Evolutionary conservation across 2,113 vertebrate species (phyloP).

Genomic region (Psilopsiagon aurifrons): DNA sequence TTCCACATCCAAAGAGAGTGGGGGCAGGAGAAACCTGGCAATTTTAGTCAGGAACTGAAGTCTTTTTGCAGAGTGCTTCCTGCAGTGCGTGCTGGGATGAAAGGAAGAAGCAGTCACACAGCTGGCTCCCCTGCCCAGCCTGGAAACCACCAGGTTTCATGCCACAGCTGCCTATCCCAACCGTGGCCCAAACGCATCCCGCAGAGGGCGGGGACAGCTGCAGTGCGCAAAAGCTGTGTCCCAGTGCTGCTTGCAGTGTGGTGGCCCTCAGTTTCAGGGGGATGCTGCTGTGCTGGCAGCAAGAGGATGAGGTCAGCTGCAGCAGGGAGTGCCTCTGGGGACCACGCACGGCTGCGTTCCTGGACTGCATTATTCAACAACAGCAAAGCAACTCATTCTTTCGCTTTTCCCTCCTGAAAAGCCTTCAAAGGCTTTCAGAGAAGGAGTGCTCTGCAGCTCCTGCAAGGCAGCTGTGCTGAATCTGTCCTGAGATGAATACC

Average conservation of each 20-base stretch:
- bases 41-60: background rate
- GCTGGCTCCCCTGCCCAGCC: background rate
- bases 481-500: background rate
- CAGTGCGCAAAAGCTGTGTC: fast-evolving
- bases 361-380: background rate
- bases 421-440: background rate
- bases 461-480: background rate
- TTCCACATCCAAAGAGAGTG: fast-evolving
- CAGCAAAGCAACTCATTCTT: background rate
- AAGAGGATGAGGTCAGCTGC: background rate
- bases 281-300: background rate
- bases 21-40: background rate
- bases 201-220: background rate
- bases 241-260: fast-evolving
- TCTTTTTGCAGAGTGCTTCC: background rate
- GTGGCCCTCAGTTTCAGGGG: fast-evolving
- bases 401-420: background rate
- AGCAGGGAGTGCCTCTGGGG: background rate
- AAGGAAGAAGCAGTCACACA: background rate
- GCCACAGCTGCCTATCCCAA: fast-evolving
- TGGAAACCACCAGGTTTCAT: fast-evolving
- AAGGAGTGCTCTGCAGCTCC: background rate
- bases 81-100: fast-evolving
- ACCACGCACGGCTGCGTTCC: fast-evolving
- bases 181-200: fast-evolving